Conservation (phyloP, 2,797 vertebrate species). For the Clarias fuscus region DNA sequence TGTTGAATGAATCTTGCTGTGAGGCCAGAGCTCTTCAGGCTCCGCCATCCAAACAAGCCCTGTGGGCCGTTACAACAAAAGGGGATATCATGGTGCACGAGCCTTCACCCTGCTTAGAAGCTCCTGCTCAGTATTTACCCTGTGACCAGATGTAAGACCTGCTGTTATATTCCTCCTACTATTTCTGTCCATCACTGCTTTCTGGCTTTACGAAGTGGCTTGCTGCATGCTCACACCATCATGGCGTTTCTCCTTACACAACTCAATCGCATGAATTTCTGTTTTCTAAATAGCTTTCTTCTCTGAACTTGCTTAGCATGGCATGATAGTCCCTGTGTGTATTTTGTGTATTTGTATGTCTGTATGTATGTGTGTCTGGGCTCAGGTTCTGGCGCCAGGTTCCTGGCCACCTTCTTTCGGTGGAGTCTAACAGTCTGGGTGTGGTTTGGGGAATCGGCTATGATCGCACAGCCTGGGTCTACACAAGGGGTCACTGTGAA, state of each 20-base stretch:
- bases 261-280: conserved; percentile 7
- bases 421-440: conserved; percentile 88
- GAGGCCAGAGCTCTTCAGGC: conserved; percentile 82
- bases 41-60: conserved; percentile 83
- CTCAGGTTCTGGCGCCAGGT: conserved; percentile 97
- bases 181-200: not conserved
- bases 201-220: not conserved
- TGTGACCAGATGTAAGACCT: conserved; percentile 91
- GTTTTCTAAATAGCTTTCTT: conserved; percentile 1
- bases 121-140: conserved; percentile 67
- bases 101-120: conserved; percentile 83
- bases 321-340: conserved; percentile 41
- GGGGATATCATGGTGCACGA: conserved; percentile 95
- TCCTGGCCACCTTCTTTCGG: conserved; percentile 86
- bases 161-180: not conserved
- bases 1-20: conserved; percentile 88
- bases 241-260: not conserved
- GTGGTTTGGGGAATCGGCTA: conserved; percentile 94
- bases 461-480: conserved; percentile 91
- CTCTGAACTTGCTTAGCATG: conserved; percentile 37
- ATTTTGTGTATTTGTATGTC: conserved; percentile 39
- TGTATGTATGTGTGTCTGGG: conserved; percentile 56
- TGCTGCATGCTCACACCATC: conserved; percentile 21
- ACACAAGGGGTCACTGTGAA: conserved; percentile 79
- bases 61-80: conserved; percentile 94